A percentile compares a stretch with the other conserved stretches of the same genome.
These are phyloP conservation scores for Hipparchia semele DNA, from an alignment of 2,888 invertebrate species.

Conservation along the genomic window DNA sequence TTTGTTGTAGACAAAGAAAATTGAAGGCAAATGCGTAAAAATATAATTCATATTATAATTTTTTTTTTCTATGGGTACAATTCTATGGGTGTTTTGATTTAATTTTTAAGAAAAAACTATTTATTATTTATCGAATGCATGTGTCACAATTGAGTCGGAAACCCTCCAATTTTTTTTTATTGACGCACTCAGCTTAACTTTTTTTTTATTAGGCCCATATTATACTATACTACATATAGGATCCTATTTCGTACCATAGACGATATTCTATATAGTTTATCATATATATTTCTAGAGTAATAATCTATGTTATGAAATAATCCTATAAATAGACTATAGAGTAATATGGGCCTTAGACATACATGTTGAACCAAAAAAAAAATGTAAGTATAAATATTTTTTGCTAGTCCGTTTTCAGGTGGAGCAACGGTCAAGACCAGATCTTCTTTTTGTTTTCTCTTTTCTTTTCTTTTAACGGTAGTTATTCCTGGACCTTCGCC, in stretches of 20 bases:
- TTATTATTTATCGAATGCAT: too few species aligned
- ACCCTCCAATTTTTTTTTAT: neutral
- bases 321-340: too few species aligned
- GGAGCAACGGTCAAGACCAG: neutral
- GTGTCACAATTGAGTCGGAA: too few species aligned
- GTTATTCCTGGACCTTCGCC: constrained; percentile 16
- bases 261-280: too few species aligned
- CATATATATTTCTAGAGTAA: too few species aligned
- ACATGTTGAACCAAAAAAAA: neutral
- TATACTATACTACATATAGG: too few species aligned
- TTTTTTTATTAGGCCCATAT: neutral
- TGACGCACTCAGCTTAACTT: neutral
- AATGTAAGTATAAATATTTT: neutral
- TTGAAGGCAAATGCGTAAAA: neutral
- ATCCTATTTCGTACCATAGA: too few species aligned
- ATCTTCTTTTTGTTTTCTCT: neutral
- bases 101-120: too few species aligned
- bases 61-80: too few species aligned
- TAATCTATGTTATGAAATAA: too few species aligned
- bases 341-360: neutral
- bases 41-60: too few species aligned
- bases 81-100: too few species aligned
- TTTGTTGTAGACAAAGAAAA: neutral
- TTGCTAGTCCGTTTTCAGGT: neutral
- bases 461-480: constrained; percentile 14